phyloP scores from a whole-genome alignment of 2,113 vertebrate genomes.

The Xerus inauris region DNA sequence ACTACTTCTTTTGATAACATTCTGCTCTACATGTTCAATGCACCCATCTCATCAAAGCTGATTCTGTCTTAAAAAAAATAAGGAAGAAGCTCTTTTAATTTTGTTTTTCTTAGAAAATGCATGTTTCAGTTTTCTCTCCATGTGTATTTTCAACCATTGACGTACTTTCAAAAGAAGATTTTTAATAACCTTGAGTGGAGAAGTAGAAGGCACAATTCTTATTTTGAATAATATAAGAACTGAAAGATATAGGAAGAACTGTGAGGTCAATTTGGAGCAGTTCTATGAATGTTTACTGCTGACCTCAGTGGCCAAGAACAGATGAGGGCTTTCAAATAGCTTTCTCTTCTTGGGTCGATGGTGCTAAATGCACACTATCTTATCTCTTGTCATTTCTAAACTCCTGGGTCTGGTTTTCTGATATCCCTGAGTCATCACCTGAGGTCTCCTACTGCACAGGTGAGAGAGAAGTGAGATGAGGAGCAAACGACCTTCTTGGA shows the following conservation, averaged over 20 bases:
- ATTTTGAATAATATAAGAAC: slow-evolving; percentile 40
- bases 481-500: slow-evolving; percentile 50
- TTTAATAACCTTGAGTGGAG: slow-evolving; percentile 76
- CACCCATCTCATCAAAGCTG: slow-evolving; percentile 85
- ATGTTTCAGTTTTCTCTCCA: slow-evolving; percentile 52
- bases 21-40: slow-evolving; percentile 85
- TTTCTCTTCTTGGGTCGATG: not conserved
- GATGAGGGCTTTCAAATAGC: slow-evolving; percentile 51
- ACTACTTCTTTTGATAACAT: slow-evolving; percentile 85
- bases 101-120: slow-evolving; percentile 81
- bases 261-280: slow-evolving; percentile 46
- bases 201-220: slow-evolving; percentile 67
- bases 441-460: fast-evolving
- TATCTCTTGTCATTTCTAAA: not conserved
- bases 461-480: not conserved
- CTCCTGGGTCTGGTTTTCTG: not conserved
- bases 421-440: not conserved
- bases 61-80: slow-evolving; percentile 44
- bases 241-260: slow-evolving; percentile 63
- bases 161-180: slow-evolving; percentile 76
- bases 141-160: slow-evolving; percentile 68
- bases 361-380: not conserved
- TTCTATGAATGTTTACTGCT: slow-evolving; percentile 48
- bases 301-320: not conserved
- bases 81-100: slow-evolving; percentile 64